Conservation (phyloP, 2,113 vertebrate species). For the Mustela lutreola region DNA sequence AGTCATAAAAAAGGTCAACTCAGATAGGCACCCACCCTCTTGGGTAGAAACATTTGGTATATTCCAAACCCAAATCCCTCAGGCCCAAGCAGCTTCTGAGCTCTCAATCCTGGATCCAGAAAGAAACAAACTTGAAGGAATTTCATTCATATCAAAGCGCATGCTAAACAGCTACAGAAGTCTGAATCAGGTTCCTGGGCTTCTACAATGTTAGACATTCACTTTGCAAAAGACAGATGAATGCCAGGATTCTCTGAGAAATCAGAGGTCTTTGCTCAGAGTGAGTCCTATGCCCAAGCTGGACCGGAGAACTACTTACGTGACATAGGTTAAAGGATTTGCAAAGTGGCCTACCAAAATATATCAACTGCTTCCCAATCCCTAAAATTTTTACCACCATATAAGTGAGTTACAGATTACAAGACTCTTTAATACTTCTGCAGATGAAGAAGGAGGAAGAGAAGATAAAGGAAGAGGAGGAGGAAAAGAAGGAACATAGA, state of each 20-base stretch:
- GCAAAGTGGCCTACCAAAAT: neutral
- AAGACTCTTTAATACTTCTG: neutral
- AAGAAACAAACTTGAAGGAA: neutral
- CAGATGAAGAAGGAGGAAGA: neutral
- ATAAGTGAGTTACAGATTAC: neutral
- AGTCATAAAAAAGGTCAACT: neutral
- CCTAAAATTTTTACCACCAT: neutral
- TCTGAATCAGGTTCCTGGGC: neutral
- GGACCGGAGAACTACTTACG: neutral
- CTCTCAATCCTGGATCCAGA: neutral
- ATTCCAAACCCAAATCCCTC: neutral
- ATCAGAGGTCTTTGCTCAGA: neutral
- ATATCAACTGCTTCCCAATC: neutral
- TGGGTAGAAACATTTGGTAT: neutral
- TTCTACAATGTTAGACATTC: conserved; percentile 16
- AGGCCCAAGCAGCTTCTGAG: neutral
- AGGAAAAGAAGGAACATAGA: neutral
- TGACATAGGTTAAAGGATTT: neutral
- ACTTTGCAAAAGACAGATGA: neutral
- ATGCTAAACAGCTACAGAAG: neutral
- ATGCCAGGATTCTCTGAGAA: neutral
- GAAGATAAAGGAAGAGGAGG: neutral
- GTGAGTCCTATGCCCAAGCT: neutral
- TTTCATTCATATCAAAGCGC: neutral
- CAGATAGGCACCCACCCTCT: neutral